Evolutionary conservation across 2,888 invertebrate species (phyloP).

Genomic region (Nineta flava): DNA sequence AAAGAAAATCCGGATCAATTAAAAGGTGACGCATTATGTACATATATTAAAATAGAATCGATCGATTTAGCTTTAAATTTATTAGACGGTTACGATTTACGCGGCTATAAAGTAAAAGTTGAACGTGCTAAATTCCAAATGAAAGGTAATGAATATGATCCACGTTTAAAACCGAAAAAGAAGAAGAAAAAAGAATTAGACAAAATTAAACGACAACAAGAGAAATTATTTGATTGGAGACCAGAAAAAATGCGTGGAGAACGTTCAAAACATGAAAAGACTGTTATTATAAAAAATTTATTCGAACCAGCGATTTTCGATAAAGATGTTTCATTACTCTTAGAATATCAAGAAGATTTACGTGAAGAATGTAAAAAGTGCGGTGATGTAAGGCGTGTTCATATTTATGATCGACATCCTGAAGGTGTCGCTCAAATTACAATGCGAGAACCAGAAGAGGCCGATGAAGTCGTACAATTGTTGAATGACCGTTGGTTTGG

Average conservation of each 20-base stretch:
- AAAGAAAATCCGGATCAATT: slow-evolving; percentile 48
- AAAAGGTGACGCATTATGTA: slow-evolving; percentile 94
- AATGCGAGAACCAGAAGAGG: slow-evolving; percentile 80
- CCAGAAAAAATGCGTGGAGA: slow-evolving; percentile 83
- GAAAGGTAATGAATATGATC: slow-evolving; percentile 81
- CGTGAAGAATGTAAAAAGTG: slow-evolving; percentile 78
- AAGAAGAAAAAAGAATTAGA: slow-evolving; percentile 80
- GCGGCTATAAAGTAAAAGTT: slow-evolving; percentile 69
- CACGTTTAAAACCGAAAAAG: slow-evolving; percentile 78
- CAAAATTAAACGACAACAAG: slow-evolving; percentile 80
- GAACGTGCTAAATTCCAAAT: slow-evolving; percentile 88
- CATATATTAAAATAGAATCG: slow-evolving; percentile 91
- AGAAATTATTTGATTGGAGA: slow-evolving; percentile 92
- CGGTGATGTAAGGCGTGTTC: slow-evolving; percentile 83
- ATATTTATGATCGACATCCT: slow-evolving; percentile 81
- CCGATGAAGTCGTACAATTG: slow-evolving; percentile 74
- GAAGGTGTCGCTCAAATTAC: slow-evolving; percentile 89
- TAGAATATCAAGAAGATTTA: slow-evolving; percentile 84
- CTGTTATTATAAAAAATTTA: slow-evolving; percentile 85
- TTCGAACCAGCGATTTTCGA: slow-evolving; percentile 84
- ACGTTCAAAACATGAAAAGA: slow-evolving; percentile 72
- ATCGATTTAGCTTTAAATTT: slow-evolving; percentile 83
- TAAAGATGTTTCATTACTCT: slow-evolving; percentile 69
- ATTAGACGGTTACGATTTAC: slow-evolving; percentile 70
- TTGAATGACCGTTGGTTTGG: slow-evolving; percentile 86